Conservation (phyloP, 2,113 vertebrate species). For the Pterocles orientalis region DNA sequence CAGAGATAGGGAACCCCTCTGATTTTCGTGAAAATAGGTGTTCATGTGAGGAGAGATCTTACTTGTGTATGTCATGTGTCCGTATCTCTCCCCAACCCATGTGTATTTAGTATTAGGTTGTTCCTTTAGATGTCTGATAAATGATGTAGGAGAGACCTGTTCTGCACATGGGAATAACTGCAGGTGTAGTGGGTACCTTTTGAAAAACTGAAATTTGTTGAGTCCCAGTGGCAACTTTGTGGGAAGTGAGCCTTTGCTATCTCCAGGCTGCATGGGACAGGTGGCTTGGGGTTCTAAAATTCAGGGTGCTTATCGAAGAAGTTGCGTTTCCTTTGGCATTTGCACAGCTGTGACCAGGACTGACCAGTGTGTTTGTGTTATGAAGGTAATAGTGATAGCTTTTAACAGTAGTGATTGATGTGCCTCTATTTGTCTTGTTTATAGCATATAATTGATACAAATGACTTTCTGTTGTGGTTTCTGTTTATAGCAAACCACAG, state of each 20-base stretch:
- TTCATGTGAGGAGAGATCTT: neutral
- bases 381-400: neutral
- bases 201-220: neutral
- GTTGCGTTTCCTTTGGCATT: neutral
- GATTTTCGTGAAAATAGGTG: neutral
- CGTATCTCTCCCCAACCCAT: rapidly evolving
- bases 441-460: neutral
- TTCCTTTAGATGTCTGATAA: neutral
- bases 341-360: neutral
- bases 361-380: neutral
- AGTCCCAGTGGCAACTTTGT: neutral
- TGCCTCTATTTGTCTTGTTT: neutral
- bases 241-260: neutral
- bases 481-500: conserved; percentile 18
- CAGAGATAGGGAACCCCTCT: neutral
- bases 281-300: neutral
- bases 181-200: neutral
- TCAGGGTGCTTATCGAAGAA: neutral
- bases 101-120: neutral
- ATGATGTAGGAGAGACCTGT: neutral
- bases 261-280: neutral
- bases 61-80: neutral
- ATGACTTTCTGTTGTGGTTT: conserved; percentile 34
- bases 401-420: neutral
- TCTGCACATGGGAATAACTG: neutral